These are phyloP conservation scores for Lacanobia oleracea DNA, from an alignment of 2,888 invertebrate species.

Conservation along the genomic window DNA sequence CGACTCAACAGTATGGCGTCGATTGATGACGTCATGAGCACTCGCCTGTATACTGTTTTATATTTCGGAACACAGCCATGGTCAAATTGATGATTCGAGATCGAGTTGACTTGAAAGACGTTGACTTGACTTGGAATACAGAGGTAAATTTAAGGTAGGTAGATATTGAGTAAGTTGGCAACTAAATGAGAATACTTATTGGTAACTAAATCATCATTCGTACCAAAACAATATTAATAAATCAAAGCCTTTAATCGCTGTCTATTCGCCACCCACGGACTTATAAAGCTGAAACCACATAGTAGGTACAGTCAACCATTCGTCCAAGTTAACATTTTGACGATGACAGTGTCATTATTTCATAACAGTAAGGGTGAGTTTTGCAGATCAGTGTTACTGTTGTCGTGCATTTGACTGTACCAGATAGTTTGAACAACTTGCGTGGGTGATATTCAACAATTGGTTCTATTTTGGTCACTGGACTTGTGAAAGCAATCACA, in stretches of 20 bases:
- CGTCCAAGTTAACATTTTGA: not conserved
- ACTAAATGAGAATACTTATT: not conserved
- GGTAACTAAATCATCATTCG: not conserved
- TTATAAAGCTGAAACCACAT: constrained; percentile 1
- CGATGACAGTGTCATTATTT: no score
- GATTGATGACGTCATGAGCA: no score
- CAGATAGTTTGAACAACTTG: constrained; percentile 1
- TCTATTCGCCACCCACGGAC: constrained; percentile 10
- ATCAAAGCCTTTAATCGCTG: constrained; percentile 2
- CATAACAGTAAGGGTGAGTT: not conserved
- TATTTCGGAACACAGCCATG: no score
- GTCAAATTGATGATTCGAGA: not conserved
- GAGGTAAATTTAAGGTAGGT: not conserved
- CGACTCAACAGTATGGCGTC: no score
- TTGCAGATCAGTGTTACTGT: not conserved
- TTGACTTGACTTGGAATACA: no score
- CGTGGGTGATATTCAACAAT: constrained; percentile 27
- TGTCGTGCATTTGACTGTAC: not conserved
- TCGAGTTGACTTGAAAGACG: no score
- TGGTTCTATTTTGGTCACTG: constrained; percentile 14
- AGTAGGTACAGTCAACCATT: not conserved
- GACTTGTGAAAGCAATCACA: constrained; percentile 6
- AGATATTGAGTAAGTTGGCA: not conserved
- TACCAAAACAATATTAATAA: constrained; percentile 22
- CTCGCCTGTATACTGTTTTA: no score